Evolutionary conservation across 2,797 vertebrate genomes (phyloP), one percentile per base, ranked within the genome.

Genomic region (Myotis pilosus): DNA sequence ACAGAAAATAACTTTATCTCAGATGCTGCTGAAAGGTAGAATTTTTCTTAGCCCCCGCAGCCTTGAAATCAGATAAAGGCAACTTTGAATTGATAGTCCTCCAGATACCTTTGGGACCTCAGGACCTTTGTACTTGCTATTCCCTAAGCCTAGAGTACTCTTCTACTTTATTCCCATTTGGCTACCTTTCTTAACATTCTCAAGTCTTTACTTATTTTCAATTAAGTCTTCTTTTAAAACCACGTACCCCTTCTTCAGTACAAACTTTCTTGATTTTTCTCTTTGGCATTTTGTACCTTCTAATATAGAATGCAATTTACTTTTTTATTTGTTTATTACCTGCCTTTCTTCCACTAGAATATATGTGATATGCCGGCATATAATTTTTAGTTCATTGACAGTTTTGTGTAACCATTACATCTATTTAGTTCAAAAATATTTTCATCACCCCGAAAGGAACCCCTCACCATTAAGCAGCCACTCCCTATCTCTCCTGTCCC

Each of bases 221-320:
- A 17, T 81, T 49, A 81, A 17, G 5, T 49, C 17, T 90, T 84
- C 51, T 81, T 95, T 95, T 78, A 94, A 91, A 95, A 87, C 38
- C 33, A 33, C 20, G 69, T 38, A 41, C 64, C 6, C 17, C 57
- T 89, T 88, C 19, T 16, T 87, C 33, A 60, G 8, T 80, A 76
- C 28, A 95, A 66, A 19, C 33, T 90, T 97, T 38, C 13, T 95
- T 36, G 79, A 81, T 89, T 79, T 94, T 83, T 51, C 19, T 76
- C 23, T 76, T 36, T 74, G 51, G 2, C 15, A 78, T 30, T 86
- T 49, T 69, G 16, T 9, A 74, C 16, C 9, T 85, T 89, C 87
- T 79, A 30, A 87, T 17, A 72, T 36, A 94, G 8, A 80, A 80
- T 83, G 1, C n/a, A 64, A 75, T 71, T 60, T 72, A 53, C 7